These are phyloP conservation scores for Antennarius maculatus DNA, from an alignment of 2,797 vertebrate genomes.

Conservation along the genomic window DNA sequence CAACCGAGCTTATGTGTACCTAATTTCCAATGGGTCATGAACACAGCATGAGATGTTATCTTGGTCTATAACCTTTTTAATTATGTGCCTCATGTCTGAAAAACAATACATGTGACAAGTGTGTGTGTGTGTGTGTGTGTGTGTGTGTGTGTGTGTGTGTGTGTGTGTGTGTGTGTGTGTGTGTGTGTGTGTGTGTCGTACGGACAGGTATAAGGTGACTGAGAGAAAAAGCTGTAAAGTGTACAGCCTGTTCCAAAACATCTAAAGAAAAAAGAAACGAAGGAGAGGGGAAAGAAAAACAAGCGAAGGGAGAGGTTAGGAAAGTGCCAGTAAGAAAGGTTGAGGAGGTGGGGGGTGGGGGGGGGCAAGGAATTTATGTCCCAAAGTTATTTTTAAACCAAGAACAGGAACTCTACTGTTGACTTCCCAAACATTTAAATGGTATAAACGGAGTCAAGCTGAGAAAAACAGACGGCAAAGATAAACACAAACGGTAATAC, in stretches of 20 bases:
- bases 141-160: conserved; percentile 3
- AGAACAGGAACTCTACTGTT: conserved; percentile 81
- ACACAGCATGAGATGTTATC: too few species aligned
- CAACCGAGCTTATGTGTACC: too few species aligned
- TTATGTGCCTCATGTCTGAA: too few species aligned
- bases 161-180: conserved; percentile 3
- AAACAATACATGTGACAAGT: too few species aligned
- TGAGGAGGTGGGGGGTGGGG: conserved; percentile 45
- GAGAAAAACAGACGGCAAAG: conserved; percentile 29
- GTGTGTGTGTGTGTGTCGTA: not conserved
- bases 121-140: too few species aligned
- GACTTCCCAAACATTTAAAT: conserved; percentile 73
- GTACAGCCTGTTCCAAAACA: conserved; percentile 68
- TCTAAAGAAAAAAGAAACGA: conserved; percentile 23
- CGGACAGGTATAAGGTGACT: conserved; percentile 8
- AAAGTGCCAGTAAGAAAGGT: conserved; percentile 60
- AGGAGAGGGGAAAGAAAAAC: conserved; percentile 52
- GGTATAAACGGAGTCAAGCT: conserved; percentile 28
- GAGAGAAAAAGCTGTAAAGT: conserved; percentile 19
- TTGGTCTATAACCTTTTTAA: too few species aligned
- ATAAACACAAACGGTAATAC: conserved; percentile 3
- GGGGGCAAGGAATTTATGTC: conserved; percentile 67
- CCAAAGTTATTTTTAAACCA: conserved; percentile 80
- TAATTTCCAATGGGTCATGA: too few species aligned
- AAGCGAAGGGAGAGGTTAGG: conserved; percentile 49